Base-by-base conservation (phyloP, 2,888 invertebrate genomes). In the Drosophila incognita region DNA sequence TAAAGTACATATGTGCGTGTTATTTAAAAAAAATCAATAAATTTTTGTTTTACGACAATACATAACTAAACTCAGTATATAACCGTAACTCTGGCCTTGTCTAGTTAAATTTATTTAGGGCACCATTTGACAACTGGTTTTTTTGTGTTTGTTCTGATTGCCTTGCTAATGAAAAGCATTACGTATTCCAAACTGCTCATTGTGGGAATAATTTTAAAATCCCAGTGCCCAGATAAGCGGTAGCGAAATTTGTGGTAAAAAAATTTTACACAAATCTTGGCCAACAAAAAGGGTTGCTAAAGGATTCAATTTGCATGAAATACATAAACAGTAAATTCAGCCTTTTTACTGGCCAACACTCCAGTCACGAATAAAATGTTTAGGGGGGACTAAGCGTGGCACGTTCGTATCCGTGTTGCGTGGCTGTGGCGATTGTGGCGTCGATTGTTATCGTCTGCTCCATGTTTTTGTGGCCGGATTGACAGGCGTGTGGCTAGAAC, bases 281-380 rank as follows among this genome's bases (percentile, higher is more conserved):
- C 21, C 4, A 33, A 35, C 40, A 36, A 42, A 36, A 42, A 33
- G 24, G 29, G 27, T 24, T 33, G 49, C 18, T 52, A 76, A 80
- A 66, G 73, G 80, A 81, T 89, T 86, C 65, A 74, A 83, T 82
- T 89, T 78, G 76, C 74, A 83, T 76, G 73, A 69, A 73, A 64
- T 70, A 68, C 74, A 74, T 78, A 67, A 78, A 72, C 88, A 78
- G 75, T 84, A 88, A 84, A 83, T 88, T 81, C 51, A 51, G 63
- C 11, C 65, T 53, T 7, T 62, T 74, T 62, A 53, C 63, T 63
- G 31, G 66, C 58, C 61, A 49, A 62, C 52, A 57, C 54, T 54
- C 51, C 48, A 31, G 49, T 51, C 31, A 11, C 33, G 33, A 61
- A 49, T 65, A 59, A 48, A 52, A 56, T 35, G 21, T 21, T 38